A percentile compares a stretch with the other conserved stretches of the same genome.
These are phyloP conservation scores for Nothoprocta perdicaria DNA, from an alignment of 2,113 vertebrate species.

Conservation along the genomic window DNA sequence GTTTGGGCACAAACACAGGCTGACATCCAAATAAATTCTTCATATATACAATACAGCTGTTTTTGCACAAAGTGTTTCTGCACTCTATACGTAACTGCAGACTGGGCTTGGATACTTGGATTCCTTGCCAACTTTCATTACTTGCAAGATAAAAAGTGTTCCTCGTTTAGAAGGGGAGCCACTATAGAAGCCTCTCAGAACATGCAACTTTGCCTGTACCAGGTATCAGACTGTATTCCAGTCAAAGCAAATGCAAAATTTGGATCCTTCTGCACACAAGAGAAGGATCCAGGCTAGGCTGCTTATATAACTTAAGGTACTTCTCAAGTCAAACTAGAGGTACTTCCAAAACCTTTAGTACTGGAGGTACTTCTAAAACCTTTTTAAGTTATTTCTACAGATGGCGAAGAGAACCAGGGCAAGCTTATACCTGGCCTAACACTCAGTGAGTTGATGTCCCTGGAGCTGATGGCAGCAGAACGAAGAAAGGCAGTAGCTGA, in stretches of 20 bases:
- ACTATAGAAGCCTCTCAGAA: not conserved
- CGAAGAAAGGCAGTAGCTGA: not conserved
- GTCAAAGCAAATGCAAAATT: not conserved
- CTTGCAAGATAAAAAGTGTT: not conserved
- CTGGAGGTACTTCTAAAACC: not conserved
- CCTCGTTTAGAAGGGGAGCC: not conserved
- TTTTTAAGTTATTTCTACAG: not conserved
- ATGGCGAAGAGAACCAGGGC: not conserved
- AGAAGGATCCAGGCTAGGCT: not conserved
- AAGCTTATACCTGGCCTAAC: not conserved
- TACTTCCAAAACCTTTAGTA: not conserved
- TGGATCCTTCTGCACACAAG: not conserved
- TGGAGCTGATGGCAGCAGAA: not conserved
- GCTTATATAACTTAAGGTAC: not conserved
- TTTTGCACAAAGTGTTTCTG: not conserved
- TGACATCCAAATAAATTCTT: not conserved
- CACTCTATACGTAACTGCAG: not conserved
- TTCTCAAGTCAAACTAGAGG: not conserved
- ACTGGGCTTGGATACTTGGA: not conserved
- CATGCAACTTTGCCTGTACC: not conserved
- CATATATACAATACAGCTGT: not conserved
- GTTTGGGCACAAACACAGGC: not conserved
- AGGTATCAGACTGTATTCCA: not conserved
- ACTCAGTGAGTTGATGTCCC: not conserved
- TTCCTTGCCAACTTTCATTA: not conserved